Conservation (phyloP, 2,888 invertebrate species). For the Noctua janthe region DNA sequence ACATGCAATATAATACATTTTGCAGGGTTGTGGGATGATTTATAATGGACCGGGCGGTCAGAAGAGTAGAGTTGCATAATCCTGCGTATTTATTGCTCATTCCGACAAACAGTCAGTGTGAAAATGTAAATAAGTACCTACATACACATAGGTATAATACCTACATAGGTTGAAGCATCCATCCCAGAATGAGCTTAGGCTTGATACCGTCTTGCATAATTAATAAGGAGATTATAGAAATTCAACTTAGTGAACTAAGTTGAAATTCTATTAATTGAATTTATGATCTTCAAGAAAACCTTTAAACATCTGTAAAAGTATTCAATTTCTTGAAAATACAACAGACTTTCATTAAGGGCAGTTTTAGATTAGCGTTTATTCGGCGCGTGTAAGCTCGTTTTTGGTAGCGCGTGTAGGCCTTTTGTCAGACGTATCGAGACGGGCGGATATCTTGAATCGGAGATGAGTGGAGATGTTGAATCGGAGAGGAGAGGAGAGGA, state of each 20-base stretch:
- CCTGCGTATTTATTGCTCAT: not conserved
- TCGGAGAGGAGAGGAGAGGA: too few relatives aligned
- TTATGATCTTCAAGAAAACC: not conserved
- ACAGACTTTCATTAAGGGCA: not conserved
- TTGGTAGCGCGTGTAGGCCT: not conserved
- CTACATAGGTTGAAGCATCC: too few relatives aligned
- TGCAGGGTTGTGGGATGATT: not conserved
- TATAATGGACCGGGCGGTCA: not conserved
- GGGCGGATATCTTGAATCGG: too few relatives aligned
- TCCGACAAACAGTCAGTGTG: not conserved
- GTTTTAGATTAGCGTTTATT: not conserved
- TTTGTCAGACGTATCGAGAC: not conserved
- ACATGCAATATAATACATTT: not conserved
- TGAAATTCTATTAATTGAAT: not conserved
- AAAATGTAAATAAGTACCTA: not conserved
- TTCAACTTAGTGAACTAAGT: too few relatives aligned
- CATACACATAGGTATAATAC: not conserved
- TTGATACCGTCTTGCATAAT: not conserved
- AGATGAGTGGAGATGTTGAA: too few relatives aligned
- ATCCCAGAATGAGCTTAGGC: not conserved
- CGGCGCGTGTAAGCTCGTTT: not conserved
- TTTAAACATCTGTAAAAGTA: not conserved
- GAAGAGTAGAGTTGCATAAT: not conserved
- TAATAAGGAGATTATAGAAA: not conserved
- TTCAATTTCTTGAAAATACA: constrained; percentile 10